Base-by-base conservation (phyloP, 2,888 invertebrate genomes). In the Pristionchus fissidentatus region DNA sequence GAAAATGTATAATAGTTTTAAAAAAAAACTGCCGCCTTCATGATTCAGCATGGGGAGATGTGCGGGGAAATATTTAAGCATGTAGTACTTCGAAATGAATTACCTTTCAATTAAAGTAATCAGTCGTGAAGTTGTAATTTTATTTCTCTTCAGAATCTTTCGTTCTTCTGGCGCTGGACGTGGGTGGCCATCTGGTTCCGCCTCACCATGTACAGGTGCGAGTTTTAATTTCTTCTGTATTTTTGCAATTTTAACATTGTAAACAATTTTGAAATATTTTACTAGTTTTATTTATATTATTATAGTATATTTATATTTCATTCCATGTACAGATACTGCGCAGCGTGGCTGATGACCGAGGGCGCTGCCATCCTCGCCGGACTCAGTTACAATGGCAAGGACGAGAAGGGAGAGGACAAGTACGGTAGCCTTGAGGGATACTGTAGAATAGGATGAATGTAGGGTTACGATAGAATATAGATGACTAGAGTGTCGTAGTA, bases 181-280 rank as follows among this genome's bases (percentile, higher is more conserved):
- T 92, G 92, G 92, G 90, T 88, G 15, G 89, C 89, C 5, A 85
- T 90, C 49, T 91, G 91, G 90, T 92, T 90, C 89, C 87, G 92
- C 52, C 89, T 92, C 57, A 91, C 93, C 4, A 81, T 81, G 81
- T 52, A 46, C 26, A 15, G 77, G 15, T 77, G 43, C 32, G n/a
- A n/a, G n/a, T n/a, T n/a, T n/a, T n/a, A 93, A 97, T 97, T 93
- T 98, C 98, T 92, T 95, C 97, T 79, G 95, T 96, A 0, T 96
- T 96, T 92, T 98, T 98, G 98, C 94, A n/a, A n/a, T n/a, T n/a
- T n/a, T n/a, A n/a, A n/a, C n/a, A n/a, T n/a, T n/a, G n/a, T n/a
- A n/a, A n/a, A n/a, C n/a, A n/a, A n/a, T n/a, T n/a, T n/a, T n/a
- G n/a, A n/a, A n/a, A n/a, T n/a, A n/a, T n/a, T n/a, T n/a, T n/a